phyloP scores from a whole-genome alignment of 1,140 invertebrate genomes.

The Heterodera carotae region DNA sequence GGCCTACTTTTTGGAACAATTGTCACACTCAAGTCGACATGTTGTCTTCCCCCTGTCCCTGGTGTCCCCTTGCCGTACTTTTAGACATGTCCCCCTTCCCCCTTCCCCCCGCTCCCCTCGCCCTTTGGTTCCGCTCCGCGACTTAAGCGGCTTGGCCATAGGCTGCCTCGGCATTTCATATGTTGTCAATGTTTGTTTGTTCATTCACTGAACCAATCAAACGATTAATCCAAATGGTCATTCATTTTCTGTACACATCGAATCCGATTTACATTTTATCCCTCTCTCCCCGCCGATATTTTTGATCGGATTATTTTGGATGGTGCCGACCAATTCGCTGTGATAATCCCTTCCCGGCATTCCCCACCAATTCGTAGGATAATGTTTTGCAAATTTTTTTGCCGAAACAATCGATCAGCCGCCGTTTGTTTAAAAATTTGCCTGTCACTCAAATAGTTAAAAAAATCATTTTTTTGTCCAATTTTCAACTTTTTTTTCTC shows the following conservation, averaged over 20 bases:
- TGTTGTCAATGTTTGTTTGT: not conserved
- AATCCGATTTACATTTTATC: not conserved
- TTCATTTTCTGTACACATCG: too few relatives aligned
- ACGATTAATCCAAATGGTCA: not conserved
- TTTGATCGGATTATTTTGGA: slow-evolving; percentile 1
- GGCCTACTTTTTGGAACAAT: too few relatives aligned
- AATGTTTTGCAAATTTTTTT: not conserved
- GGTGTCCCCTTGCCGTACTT: too few relatives aligned
- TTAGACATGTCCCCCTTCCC: too few relatives aligned
- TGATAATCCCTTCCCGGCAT: not conserved
- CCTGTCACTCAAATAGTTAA: too few relatives aligned
- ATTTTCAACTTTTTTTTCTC: not conserved
- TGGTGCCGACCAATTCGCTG: not conserved
- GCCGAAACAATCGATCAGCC: not conserved
- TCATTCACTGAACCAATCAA: not conserved
- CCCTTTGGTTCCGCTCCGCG: too few relatives aligned
- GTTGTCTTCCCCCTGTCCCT: too few relatives aligned
- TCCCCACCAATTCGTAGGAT: not conserved
- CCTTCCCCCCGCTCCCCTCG: too few relatives aligned
- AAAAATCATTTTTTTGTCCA: not conserved
- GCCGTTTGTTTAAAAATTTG: too few relatives aligned
- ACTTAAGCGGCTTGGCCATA: not conserved
- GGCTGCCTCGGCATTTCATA: not conserved
- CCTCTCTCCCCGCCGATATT: not conserved
- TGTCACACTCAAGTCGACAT: too few relatives aligned